phyloP scores from a whole-genome alignment of 2,797 vertebrate genomes.

The Kryptolebias ocellatus region DNA sequence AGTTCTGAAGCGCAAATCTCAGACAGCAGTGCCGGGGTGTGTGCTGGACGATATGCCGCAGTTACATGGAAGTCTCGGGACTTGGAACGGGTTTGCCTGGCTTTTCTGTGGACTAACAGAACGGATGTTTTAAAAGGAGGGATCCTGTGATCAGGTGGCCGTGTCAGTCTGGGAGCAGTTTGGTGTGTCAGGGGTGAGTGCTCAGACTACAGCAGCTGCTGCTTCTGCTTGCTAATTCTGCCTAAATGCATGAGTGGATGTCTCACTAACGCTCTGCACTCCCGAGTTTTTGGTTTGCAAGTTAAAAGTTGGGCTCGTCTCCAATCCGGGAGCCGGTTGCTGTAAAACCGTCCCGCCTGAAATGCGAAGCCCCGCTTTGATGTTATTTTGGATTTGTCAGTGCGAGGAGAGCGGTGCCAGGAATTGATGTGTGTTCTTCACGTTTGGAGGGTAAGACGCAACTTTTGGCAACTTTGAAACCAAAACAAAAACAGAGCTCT shows the following conservation, averaged over 20 bases:
- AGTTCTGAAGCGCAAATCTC: conserved; percentile 47
- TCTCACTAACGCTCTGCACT: conserved; percentile 18
- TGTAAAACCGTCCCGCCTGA: conserved; percentile 58
- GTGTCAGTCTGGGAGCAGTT: conserved; percentile 54
- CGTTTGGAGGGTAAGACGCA: conserved; percentile 16
- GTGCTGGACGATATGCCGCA: conserved; percentile 58
- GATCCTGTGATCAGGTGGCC: conserved; percentile 43
- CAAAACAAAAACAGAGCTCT: conserved; percentile 48
- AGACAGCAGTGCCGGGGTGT: conserved; percentile 37
- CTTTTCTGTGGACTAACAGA: conserved; percentile 49
- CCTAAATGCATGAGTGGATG: not conserved
- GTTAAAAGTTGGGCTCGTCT: conserved; percentile 56
- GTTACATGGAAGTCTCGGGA: conserved; percentile 40
- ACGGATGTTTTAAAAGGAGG: conserved; percentile 37
- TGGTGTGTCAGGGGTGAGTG: conserved; percentile 64
- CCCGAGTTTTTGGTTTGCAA: conserved; percentile 34
- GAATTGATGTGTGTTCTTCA: conserved; percentile 39
- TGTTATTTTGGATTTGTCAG: conserved; percentile 69
- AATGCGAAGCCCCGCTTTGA: conserved; percentile 62
- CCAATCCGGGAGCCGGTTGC: conserved; percentile 42
- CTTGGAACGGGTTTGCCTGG: conserved; percentile 32
- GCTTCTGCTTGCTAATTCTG: conserved; percentile 8
- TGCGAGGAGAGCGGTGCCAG: conserved; percentile 46
- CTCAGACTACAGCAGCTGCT: conserved; percentile 22
- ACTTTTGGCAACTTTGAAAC: conserved; percentile 58